These are phyloP conservation scores for Megalops cyprinoides DNA, from an alignment of 2,797 vertebrate genomes.

Conservation along the genomic window DNA sequence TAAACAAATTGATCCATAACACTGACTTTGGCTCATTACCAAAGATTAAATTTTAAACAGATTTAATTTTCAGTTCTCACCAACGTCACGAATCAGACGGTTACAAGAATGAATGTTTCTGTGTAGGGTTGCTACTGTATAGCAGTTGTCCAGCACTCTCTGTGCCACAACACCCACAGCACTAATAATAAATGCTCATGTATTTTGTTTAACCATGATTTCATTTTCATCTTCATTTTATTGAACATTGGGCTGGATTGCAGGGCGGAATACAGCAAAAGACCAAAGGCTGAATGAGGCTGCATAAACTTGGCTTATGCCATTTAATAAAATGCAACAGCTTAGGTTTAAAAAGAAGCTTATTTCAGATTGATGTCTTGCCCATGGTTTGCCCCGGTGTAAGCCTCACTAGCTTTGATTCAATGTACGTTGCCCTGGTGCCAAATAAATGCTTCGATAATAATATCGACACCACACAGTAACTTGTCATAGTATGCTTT, in stretches of 20 bases:
- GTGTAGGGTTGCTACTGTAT: too few species aligned
- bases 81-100: too few species aligned
- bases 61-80: too few species aligned
- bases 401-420: background rate
- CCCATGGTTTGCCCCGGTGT: background rate
- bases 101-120: too few species aligned
- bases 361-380: background rate
- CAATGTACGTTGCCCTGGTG: too few species aligned
- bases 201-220: background rate
- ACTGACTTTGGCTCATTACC: too few species aligned
- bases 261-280: background rate
- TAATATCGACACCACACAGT: background rate
- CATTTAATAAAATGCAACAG: background rate
- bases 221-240: background rate
- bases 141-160: too few species aligned
- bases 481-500: constrained; percentile 6
- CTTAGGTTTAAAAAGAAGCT: background rate
- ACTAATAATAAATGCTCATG: background rate
- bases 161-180: too few species aligned
- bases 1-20: too few species aligned
- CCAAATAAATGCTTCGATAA: background rate
- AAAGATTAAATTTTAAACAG: too few species aligned
- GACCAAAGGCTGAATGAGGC: background rate
- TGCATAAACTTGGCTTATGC: background rate
- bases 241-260: background rate